Evolutionary conservation across 2,113 vertebrate genomes (phyloP).

Genomic region (Macaca mulatta): DNA sequence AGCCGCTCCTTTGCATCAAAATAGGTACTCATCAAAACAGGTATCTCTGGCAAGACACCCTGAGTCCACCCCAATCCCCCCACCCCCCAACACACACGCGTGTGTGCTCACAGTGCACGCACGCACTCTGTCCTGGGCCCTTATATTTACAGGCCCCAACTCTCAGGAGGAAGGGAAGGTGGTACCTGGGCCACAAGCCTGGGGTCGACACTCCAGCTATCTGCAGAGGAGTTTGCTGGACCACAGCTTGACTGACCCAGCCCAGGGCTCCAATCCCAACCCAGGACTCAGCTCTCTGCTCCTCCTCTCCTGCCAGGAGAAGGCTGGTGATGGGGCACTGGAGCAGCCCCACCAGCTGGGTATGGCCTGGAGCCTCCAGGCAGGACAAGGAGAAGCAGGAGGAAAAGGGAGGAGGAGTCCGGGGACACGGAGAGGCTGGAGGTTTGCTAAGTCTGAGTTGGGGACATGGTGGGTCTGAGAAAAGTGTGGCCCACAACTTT

Average conservation of each 20-base stretch:
- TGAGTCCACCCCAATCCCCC: not conserved
- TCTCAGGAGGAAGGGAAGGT: not conserved
- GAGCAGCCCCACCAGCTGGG: not conserved
- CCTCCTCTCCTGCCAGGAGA: not conserved
- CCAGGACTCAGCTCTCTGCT: not conserved
- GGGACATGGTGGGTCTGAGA: not conserved
- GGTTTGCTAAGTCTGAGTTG: not conserved
- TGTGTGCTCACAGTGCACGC: not conserved
- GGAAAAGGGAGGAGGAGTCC: not conserved
- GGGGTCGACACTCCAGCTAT: not conserved
- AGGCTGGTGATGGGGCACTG: not conserved
- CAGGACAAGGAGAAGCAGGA: not conserved
- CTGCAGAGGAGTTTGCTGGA: not conserved
- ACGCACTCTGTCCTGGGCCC: not conserved
- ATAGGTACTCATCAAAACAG: not conserved
- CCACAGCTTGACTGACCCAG: not conserved
- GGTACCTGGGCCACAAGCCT: not conserved
- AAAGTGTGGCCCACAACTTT: not conserved
- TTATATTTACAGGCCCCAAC: not conserved
- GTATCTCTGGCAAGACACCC: constrained; percentile 11
- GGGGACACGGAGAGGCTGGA: not conserved
- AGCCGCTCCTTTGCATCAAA: not conserved
- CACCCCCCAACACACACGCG: not conserved
- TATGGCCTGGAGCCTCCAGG: not conserved
- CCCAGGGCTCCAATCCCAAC: not conserved